Base-by-base conservation (phyloP, 2,797 vertebrate genomes). In the Tauraco hartlaubi region DNA sequence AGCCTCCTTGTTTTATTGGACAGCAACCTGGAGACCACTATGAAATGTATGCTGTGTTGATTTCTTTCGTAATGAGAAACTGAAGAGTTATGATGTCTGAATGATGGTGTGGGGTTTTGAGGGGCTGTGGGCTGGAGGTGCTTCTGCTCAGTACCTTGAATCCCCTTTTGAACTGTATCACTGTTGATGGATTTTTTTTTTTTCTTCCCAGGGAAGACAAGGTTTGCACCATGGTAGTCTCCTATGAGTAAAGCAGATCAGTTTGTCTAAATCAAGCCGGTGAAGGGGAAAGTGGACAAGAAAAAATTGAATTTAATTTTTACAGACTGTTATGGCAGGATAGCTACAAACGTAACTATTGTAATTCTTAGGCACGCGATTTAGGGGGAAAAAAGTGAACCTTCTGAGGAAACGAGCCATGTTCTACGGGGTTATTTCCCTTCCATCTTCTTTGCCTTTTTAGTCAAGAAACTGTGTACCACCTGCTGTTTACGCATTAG, bases 401-500 rank as follows among this genome's bases (percentile, higher is more conserved):
- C 17, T 63, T 68, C 39, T 63, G 21, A 69, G 46, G 41, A 80
- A 82, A 71, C 8, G 12, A 68, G 19, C 25, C 22, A 9, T 29
- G 31, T 54, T 80, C 46, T 68, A 5, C 33, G 9, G 13, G 6
- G 2, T 29, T 62, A 37, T 15, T 4, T 0, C 8, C 7, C 5
- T 10, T 52, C 66, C 8, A 31, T 31, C 12, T 28, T 55, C 41
- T 93, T 87, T 64, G 41, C 29, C 17, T 68, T 92, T 51, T 48
- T 35, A 61, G 37, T 41, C 22, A 64, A 55, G 21, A 25, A 61
- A 35, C 46, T 25, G 7, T 4, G 2, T 67, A 20, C 23, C 28
- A 58, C n/a, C 58, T 69, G 56, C 37, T 72, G 61, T n/a, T 68
- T 62, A 11, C 0, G 1, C 59, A 28, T 69, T 66, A 79, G 39